Conservation (phyloP, 2,888 invertebrate species). For the Plagiodera versicolora region DNA sequence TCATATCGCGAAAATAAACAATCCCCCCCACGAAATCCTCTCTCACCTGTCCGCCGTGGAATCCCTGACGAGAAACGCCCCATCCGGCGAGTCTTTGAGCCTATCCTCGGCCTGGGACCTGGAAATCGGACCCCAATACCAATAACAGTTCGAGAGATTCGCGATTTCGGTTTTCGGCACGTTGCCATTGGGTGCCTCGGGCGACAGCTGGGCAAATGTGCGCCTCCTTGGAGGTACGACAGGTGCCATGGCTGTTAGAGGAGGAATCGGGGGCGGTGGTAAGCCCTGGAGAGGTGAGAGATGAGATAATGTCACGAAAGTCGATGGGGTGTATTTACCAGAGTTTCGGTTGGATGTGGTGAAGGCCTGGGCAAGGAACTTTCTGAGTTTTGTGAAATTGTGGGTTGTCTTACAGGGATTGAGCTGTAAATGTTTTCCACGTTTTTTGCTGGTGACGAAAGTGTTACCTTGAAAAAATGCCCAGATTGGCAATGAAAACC, state of each 20-base stretch:
- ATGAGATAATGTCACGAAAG: neutral
- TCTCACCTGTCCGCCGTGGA: conserved; percentile 65
- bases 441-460: conserved; percentile 22
- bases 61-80: conserved; percentile 78
- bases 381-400: conserved; percentile 5
- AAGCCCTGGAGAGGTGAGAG: conserved; percentile 4
- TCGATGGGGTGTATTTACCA: neutral
- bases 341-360: neutral
- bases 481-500: neutral
- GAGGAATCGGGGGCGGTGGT: neutral
- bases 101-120: conserved; percentile 72
- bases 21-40: neutral
- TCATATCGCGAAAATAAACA: conserved; percentile 9
- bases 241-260: conserved; percentile 14
- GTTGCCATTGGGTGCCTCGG: conserved; percentile 22
- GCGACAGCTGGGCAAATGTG: conserved; percentile 22
- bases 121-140: conserved; percentile 84
- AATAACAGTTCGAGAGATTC: conserved; percentile 60
- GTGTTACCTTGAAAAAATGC: conserved; percentile 24
- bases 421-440: conserved; percentile 33
- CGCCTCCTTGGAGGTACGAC: conserved; percentile 27
- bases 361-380: neutral
- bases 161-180: conserved; percentile 46
- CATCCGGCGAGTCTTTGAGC: conserved; percentile 69
- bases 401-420: conserved; percentile 25